A percentile compares a stretch with the other conserved stretches of the same genome.
Evolutionary conservation across 2,113 vertebrate species (phyloP).

Genomic region (Gasterosteus nipponicus): DNA sequence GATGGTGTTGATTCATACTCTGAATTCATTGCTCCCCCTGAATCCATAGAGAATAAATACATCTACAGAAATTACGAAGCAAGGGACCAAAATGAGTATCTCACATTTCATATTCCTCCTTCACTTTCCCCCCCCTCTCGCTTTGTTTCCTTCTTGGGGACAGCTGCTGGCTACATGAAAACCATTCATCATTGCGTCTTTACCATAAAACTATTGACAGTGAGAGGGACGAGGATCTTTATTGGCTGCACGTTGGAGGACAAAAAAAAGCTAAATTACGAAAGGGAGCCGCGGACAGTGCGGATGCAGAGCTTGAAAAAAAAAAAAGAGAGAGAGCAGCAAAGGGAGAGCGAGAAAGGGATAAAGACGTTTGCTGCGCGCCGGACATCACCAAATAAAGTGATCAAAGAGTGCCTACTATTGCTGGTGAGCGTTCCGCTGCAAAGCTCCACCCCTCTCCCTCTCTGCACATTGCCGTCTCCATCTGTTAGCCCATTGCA

Average conservation of each 20-base stretch:
- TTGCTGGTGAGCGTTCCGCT: slow-evolving; percentile 60
- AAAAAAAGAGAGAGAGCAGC: not conserved
- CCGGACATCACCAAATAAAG: slow-evolving; percentile 63
- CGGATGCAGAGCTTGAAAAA: not conserved
- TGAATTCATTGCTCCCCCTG: slow-evolving; percentile 72
- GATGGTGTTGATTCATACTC: slow-evolving; percentile 78
- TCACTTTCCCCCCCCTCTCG: slow-evolving; percentile 40
- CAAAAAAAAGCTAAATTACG: slow-evolving; percentile 42
- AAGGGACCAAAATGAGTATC: slow-evolving; percentile 74
- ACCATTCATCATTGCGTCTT: slow-evolving; percentile 78
- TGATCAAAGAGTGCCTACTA: slow-evolving; percentile 68
- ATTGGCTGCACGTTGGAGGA: slow-evolving; percentile 58
- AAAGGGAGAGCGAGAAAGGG: slow-evolving; percentile 7
- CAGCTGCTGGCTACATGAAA: slow-evolving; percentile 75
- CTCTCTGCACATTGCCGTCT: slow-evolving; percentile 58
- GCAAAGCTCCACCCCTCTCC: slow-evolving; percentile 57
- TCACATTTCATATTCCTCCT: slow-evolving; percentile 75
- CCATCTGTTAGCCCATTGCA: slow-evolving; percentile 74
- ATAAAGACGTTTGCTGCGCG: slow-evolving; percentile 31
- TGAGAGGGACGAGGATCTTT: slow-evolving; percentile 52
- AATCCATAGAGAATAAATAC: slow-evolving; percentile 78
- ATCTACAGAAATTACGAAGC: slow-evolving; percentile 75
- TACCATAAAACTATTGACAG: slow-evolving; percentile 75
- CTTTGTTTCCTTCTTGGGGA: slow-evolving; percentile 47
- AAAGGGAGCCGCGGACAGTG: not conserved